Conservation (phyloP, 2,888 invertebrate species). For the Thysanoteuthis rhombus region DNA sequence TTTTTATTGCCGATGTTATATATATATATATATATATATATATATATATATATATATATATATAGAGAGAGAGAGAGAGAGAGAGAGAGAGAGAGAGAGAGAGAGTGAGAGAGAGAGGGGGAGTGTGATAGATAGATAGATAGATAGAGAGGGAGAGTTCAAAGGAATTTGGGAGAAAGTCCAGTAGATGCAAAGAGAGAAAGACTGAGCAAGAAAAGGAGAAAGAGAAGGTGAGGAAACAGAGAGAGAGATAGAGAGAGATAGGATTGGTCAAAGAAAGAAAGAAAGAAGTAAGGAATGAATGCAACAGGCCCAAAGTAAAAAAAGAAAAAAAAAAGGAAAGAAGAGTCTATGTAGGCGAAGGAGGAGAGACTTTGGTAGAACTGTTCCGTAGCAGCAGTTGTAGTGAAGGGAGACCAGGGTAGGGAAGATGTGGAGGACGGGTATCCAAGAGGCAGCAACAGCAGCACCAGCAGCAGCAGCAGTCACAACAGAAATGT, state of each 20-base stretch:
- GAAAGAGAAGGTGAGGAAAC: too few species aligned
- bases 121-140: not conserved
- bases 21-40: too few species aligned
- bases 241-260: not conserved
- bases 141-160: not conserved
- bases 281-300: too few species aligned
- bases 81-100: too few species aligned
- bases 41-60: not conserved
- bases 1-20: not conserved
- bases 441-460: not conserved
- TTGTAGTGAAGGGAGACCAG: not conserved
- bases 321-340: not conserved
- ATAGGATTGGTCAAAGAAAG: not conserved
- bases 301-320: too few species aligned
- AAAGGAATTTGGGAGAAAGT: too few species aligned
- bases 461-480: not conserved
- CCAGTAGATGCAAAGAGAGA: too few species aligned
- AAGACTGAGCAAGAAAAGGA: too few species aligned
- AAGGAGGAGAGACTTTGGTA: not conserved
- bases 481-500: constrained; percentile 12
- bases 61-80: not conserved
- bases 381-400: not conserved
- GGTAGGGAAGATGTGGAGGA: not conserved
- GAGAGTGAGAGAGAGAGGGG: not conserved
- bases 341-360: too few species aligned